phyloP scores from a whole-genome alignment of 1,140 invertebrate species.

The Trinorchestia longiramus region DNA sequence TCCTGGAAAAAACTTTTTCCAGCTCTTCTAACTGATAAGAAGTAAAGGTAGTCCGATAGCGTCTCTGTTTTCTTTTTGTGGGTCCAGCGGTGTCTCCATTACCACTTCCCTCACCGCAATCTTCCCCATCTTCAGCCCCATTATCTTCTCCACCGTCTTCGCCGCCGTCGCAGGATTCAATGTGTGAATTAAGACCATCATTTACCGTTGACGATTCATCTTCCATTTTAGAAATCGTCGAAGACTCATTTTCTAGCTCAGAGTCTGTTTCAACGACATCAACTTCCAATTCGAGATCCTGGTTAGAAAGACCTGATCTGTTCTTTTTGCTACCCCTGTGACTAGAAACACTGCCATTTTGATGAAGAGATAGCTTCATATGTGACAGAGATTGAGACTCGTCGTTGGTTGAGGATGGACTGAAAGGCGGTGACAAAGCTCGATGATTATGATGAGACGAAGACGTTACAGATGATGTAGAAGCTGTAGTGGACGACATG shows the following conservation, averaged over 20 bases:
- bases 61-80: constrained; percentile 89
- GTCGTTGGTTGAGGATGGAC: not conserved
- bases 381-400: constrained; percentile 11
- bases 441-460: constrained; percentile 33
- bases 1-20: constrained; percentile 96
- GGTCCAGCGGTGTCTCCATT: constrained; percentile 74
- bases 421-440: not conserved
- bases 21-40: constrained; percentile 96
- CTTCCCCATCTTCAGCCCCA: constrained; percentile 47
- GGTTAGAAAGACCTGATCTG: constrained; percentile 47
- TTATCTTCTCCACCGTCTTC: constrained; percentile 55
- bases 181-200: not conserved
- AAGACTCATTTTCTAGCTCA: constrained; percentile 60
- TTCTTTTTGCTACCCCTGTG: constrained; percentile 28
- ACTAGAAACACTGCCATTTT: not conserved
- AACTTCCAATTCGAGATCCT: constrained; percentile 64
- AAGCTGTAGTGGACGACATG: constrained; percentile 21
- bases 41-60: constrained; percentile 94
- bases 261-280: constrained; percentile 66
- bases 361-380: constrained; percentile 50
- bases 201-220: not conserved
- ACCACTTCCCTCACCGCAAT: constrained; percentile 34
- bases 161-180: constrained; percentile 57
- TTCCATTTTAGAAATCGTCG: constrained; percentile 44
- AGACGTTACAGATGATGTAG: constrained; percentile 23